A percentile compares a stretch with the other conserved stretches of the same genome.
phyloP scores from a whole-genome alignment of 2,888 invertebrate genomes.

The Chromoteleia sp. region DNA sequence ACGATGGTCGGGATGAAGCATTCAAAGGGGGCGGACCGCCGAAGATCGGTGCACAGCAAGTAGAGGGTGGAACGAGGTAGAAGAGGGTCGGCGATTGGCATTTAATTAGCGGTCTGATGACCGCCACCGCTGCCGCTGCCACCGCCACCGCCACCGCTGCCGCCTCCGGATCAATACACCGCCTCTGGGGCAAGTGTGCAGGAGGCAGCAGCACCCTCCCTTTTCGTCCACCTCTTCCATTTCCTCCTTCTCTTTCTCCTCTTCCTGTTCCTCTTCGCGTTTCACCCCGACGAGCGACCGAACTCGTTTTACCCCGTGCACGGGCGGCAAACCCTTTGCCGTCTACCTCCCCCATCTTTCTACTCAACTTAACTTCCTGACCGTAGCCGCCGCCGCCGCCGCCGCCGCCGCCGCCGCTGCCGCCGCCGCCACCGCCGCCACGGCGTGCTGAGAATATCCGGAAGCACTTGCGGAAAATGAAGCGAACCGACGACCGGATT shows the following conservation, averaged over 20 bases:
- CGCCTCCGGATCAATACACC: constrained; percentile 85
- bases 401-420: too few relatives aligned
- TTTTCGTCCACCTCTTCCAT: constrained; percentile 71
- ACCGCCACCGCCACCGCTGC: constrained; percentile 76
- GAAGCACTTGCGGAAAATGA: constrained; percentile 82
- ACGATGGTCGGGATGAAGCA: constrained; percentile 68
- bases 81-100: constrained; percentile 84
- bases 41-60: constrained; percentile 76
- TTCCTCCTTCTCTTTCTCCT: constrained; percentile 63
- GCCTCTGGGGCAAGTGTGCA: constrained; percentile 83
- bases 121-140: constrained; percentile 79
- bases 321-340: constrained; percentile 67
- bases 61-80: constrained; percentile 80
- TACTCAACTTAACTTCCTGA: constrained; percentile 80
- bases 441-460: constrained; percentile 81
- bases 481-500: constrained; percentile 76
- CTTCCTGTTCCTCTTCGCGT: constrained; percentile 61
- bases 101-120: constrained; percentile 85
- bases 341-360: constrained; percentile 70
- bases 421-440: constrained; percentile 73
- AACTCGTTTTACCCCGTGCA: constrained; percentile 62
- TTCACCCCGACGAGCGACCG: constrained; percentile 58
- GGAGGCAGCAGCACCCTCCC: constrained; percentile 80
- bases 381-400: constrained; percentile 74
- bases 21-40: constrained; percentile 78